These are phyloP conservation scores for Eupeodes corollae DNA, from an alignment of 1,140 invertebrate species.

Conservation along the genomic window DNA sequence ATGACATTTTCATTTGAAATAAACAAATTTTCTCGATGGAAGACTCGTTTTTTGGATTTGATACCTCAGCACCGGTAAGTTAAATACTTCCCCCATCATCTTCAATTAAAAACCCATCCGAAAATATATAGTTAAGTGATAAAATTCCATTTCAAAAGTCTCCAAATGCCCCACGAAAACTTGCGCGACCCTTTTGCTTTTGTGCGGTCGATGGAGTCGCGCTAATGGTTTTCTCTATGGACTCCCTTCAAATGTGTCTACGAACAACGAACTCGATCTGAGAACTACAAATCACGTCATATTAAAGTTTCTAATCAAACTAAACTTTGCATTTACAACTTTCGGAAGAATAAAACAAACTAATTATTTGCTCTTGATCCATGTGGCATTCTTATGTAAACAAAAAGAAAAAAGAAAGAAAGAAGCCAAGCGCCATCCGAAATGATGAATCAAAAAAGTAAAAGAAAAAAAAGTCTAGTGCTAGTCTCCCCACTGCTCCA, in stretches of 20 bases:
- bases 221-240: not conserved
- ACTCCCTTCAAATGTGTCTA: not conserved
- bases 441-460: no score
- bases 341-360: no score
- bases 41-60: slow-evolving; percentile 72
- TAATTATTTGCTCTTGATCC: no score
- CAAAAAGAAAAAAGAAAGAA: no score
- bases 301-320: no score
- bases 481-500: no score
- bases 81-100: slow-evolving; percentile 3
- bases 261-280: no score
- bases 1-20: slow-evolving; percentile 51
- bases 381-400: no score
- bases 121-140: not conserved
- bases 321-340: no score
- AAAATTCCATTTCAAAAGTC: not conserved
- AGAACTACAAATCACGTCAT: no score
- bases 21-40: slow-evolving; percentile 62
- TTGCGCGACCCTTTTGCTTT: not conserved
- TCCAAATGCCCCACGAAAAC: not conserved
- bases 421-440: no score
- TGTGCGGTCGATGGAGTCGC: not conserved
- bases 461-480: no score
- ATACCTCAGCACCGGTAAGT: slow-evolving; percentile 60
- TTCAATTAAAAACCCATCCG: not conserved